Evolutionary conservation across 2,888 invertebrate species (phyloP).

Genomic region (Camponotus fellah): DNA sequence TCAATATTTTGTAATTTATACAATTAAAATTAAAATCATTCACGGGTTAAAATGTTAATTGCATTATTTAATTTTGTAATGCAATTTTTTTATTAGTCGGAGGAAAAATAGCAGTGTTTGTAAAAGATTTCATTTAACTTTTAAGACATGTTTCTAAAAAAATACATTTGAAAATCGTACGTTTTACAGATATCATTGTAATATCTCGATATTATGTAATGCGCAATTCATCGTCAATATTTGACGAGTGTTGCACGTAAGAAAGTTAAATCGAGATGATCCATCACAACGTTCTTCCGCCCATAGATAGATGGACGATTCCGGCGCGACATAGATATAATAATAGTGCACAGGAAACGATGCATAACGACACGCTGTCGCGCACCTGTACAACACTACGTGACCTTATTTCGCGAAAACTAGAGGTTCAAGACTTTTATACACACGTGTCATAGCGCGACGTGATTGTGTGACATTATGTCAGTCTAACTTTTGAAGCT

Average conservation of each 20-base stretch:
- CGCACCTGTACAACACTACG: slow-evolving; percentile 30
- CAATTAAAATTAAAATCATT: not conserved
- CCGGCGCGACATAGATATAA: not conserved
- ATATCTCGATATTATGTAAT: slow-evolving; percentile 1
- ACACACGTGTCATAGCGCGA: not conserved
- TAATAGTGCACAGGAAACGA: slow-evolving; percentile 24
- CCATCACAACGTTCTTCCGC: slow-evolving; percentile 22
- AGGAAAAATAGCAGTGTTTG: not conserved
- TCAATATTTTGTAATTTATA: not conserved
- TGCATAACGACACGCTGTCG: slow-evolving; percentile 29
- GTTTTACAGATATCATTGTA: slow-evolving; percentile 21
- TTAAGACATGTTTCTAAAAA: too few species aligned
- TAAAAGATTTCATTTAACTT: not conserved
- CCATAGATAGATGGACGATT: not conserved
- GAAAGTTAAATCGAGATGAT: slow-evolving; percentile 46
- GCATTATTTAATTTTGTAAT: not conserved
- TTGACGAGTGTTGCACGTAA: not conserved
- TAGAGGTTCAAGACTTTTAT: not conserved
- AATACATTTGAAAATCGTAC: not conserved
- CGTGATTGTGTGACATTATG: not conserved
- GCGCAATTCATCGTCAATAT: slow-evolving; percentile 11
- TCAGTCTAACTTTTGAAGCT: slow-evolving; percentile 3
- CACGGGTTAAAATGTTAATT: not conserved
- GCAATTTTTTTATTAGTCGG: not conserved
- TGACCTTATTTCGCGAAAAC: slow-evolving; percentile 33